Percentiles rank a stretch among this genome's conserved stretches.
These are phyloP conservation scores for Lissonota sp. DNA, from an alignment of 2,888 invertebrate species.

Conservation along the genomic window DNA sequence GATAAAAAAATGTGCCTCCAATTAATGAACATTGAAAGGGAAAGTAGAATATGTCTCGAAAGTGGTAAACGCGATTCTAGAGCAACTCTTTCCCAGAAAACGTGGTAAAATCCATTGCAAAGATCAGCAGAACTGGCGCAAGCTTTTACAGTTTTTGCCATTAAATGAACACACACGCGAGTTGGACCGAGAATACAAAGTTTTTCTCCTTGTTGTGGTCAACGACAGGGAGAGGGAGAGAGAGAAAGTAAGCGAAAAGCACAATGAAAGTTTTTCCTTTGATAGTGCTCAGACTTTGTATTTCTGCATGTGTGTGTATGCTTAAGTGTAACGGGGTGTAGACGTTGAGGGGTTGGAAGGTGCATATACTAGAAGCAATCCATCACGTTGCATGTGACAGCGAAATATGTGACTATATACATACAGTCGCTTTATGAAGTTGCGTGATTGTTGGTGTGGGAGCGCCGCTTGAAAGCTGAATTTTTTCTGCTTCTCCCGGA, in stretches of 20 bases:
- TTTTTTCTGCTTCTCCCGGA: conserved; percentile 6
- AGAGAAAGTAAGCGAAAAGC: conserved; percentile 8
- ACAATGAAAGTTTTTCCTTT: conserved; percentile 54
- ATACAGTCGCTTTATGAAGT: conserved; percentile 14
- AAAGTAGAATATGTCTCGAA: too few species aligned
- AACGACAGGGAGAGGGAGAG: background rate
- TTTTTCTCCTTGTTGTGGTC: background rate
- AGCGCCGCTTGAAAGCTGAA: conserved; percentile 31
- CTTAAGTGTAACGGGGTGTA: background rate
- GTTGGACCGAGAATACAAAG: conserved; percentile 15
- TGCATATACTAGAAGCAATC: conserved; percentile 43
- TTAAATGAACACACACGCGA: conserved; percentile 16
- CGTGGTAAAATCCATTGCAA: conserved; percentile 4
- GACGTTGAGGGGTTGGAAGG: too few species aligned
- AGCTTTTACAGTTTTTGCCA: conserved; percentile 9
- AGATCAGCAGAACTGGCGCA: background rate
- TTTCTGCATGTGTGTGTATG: conserved; percentile 6
- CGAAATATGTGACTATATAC: conserved; percentile 23
- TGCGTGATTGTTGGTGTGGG: conserved; percentile 29
- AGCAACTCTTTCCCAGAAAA: background rate
- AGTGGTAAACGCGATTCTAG: too few species aligned
- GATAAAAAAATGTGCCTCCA: too few species aligned
- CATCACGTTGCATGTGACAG: conserved; percentile 53
- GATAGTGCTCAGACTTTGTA: conserved; percentile 39
- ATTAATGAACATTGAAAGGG: too few species aligned